These are phyloP conservation scores for Patagioenas fasciata DNA, from an alignment of 2,113 vertebrate species.

Conservation along the genomic window DNA sequence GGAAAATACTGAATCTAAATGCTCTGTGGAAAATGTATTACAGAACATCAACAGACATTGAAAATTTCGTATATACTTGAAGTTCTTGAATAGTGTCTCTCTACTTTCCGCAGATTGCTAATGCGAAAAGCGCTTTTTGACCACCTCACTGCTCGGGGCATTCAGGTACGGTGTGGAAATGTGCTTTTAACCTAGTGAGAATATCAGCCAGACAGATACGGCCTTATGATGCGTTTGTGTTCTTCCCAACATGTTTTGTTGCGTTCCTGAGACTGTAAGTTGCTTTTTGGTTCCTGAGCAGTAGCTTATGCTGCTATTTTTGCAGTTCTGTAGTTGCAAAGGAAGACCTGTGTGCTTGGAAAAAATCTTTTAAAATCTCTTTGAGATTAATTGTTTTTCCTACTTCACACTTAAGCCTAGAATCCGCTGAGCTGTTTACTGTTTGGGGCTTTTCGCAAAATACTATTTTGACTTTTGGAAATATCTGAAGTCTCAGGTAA, in stretches of 20 bases:
- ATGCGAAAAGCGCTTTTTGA: conserved; percentile 96
- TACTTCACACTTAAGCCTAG: not conserved
- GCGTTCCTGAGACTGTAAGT: not conserved
- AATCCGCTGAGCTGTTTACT: not conserved
- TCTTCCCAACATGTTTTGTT: not conserved
- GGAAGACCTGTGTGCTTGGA: not conserved
- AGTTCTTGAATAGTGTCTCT: not conserved
- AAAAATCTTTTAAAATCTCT: not conserved
- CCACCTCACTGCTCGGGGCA: conserved; percentile 93
- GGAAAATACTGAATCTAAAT: not conserved
- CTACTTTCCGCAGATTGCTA: conserved; percentile 82
- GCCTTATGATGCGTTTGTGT: not conserved
- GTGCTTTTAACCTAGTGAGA: not conserved
- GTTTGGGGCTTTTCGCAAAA: not conserved
- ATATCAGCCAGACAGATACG: not conserved
- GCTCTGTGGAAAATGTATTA: not conserved
- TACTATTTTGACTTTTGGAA: not conserved
- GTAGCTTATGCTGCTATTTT: not conserved
- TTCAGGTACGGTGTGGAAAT: conserved; percentile 82
- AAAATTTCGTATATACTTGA: not conserved
- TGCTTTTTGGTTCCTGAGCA: not conserved
- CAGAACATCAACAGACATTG: not conserved
- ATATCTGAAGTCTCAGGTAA: not conserved
- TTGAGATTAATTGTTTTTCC: not conserved
- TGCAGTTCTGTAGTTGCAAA: not conserved